A percentile compares a stretch with the other conserved stretches of the same genome.
Evolutionary conservation across 2,113 vertebrate species (phyloP).

Genomic region (Otolemur garnettii): DNA sequence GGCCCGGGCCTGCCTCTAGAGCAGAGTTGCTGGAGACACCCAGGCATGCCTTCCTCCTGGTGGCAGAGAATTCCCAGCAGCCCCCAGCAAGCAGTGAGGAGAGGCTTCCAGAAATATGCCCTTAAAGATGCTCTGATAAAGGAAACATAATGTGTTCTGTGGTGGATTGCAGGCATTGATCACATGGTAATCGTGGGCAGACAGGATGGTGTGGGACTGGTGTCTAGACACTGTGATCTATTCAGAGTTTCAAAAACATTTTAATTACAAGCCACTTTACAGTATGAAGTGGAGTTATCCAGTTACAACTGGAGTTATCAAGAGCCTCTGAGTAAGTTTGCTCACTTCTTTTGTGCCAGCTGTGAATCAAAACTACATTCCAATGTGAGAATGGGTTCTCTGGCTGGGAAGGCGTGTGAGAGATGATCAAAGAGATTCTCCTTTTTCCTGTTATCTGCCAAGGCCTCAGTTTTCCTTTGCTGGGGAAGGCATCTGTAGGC

Average conservation of each 20-base stretch:
- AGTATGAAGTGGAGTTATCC: background rate
- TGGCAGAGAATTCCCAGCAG: constrained; percentile 1
- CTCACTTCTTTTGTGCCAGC: constrained; percentile 31
- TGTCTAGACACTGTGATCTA: constrained; percentile 69
- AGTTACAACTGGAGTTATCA: background rate
- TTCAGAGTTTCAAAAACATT: constrained; percentile 56
- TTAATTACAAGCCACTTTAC: constrained; percentile 61
- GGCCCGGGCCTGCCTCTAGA: constrained; percentile 25
- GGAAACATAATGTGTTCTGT: constrained; percentile 11
- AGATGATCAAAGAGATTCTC: background rate
- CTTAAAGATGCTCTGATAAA: constrained; percentile 55
- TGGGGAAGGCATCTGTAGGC: background rate
- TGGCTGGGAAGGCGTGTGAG: background rate
- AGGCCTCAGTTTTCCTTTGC: background rate
- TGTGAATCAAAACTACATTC: background rate
- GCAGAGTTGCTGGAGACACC: background rate
- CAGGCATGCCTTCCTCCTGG: background rate
- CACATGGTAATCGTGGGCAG: background rate
- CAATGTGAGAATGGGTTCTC: background rate
- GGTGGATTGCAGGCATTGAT: background rate
- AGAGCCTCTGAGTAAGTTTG: constrained; percentile 3
- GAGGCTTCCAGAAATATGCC: constrained; percentile 43
- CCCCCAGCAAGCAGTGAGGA: background rate
- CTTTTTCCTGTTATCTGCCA: background rate
- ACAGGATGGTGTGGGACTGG: background rate